phyloP scores from a whole-genome alignment of 1,140 invertebrate genomes.

The Vanessa tameamea region DNA sequence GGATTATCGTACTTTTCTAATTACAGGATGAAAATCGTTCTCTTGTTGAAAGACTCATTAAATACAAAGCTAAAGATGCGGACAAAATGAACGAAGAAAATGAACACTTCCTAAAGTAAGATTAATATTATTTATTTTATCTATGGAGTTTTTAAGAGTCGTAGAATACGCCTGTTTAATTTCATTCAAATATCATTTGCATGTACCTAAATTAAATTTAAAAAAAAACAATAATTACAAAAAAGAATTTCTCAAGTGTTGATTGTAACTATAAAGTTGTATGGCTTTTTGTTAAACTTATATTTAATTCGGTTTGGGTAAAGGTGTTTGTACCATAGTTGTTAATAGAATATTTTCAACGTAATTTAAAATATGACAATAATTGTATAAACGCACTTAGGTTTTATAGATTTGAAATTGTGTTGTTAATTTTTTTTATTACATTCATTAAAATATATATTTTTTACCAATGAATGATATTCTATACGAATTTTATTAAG shows the following conservation, averaged over 20 bases:
- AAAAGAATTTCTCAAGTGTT: neutral
- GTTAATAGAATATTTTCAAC: conserved; percentile 22
- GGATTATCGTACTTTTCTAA: conserved; percentile 9
- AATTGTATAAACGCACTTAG: conserved; percentile 22
- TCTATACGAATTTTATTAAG: neutral
- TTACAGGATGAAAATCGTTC: conserved; percentile 94
- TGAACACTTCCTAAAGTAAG: conserved; percentile 93
- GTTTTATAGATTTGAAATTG: conserved; percentile 10
- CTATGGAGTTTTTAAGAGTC: conserved; percentile 10
- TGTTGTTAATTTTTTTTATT: neutral
- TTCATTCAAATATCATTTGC: conserved; percentile 19
- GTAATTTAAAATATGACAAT: neutral
- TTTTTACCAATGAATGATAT: conserved; percentile 20
- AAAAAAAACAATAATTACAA: neutral
- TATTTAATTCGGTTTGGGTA: conserved; percentile 25
- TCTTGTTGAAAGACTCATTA: conserved; percentile 92
- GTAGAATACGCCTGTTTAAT: conserved; percentile 18
- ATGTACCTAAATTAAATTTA: conserved; percentile 10
- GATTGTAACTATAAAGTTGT: conserved; percentile 7
- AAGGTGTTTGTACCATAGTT: conserved; percentile 28
- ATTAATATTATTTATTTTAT: conserved; percentile 27
- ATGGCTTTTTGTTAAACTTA: conserved; percentile 25
- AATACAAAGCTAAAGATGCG: conserved; percentile 95
- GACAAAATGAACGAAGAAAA: conserved; percentile 97
- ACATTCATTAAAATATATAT: neutral